phyloP scores from a whole-genome alignment of 2,888 invertebrate species.

The Chymomyza caudatula region DNA sequence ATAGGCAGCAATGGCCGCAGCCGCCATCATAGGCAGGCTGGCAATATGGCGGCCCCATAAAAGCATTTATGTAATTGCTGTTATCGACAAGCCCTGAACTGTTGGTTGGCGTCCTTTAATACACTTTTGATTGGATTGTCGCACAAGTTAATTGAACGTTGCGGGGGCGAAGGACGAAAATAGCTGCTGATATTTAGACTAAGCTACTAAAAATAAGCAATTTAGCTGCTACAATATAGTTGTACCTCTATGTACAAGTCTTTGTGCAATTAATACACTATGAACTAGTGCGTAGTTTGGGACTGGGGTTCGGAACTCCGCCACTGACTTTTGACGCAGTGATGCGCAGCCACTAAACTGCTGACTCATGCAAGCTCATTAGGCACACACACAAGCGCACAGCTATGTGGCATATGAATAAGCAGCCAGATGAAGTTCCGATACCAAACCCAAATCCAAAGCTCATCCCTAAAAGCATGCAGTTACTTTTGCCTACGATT shows the following conservation, averaged over 20 bases:
- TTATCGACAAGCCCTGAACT: slow-evolving; percentile 60
- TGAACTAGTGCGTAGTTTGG: slow-evolving; percentile 2
- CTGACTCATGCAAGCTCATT: slow-evolving; percentile 67
- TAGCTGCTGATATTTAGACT: slow-evolving; percentile 10
- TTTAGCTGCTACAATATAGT: neutral
- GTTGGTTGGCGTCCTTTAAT: slow-evolving; percentile 50
- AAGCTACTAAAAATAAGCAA: slow-evolving; percentile 41
- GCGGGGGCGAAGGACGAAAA: slow-evolving; percentile 27
- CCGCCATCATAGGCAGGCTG: slow-evolving; percentile 4
- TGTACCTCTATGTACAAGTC: neutral
- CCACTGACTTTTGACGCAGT: slow-evolving; percentile 14
- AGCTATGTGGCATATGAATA: slow-evolving; percentile 36
- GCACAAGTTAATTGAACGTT: slow-evolving; percentile 69
- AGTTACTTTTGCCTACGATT: slow-evolving; percentile 1
- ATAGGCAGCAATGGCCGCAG: slow-evolving; percentile 32
- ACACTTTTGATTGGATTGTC: slow-evolving; percentile 73
- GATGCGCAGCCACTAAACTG: slow-evolving; percentile 38
- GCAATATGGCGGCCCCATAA: slow-evolving; percentile 37
- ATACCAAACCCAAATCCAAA: neutral
- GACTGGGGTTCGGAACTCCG: neutral
- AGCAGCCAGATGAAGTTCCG: slow-evolving; percentile 6
- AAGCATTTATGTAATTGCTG: slow-evolving; percentile 72
- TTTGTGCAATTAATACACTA: slow-evolving; percentile 54
- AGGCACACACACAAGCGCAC: slow-evolving; percentile 35
- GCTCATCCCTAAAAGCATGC: neutral